Percentiles rank a stretch among this genome's conserved stretches.
These are phyloP conservation scores for Heliopora coerulea DNA, from an alignment of 92 coral and sea anemone genomes.

Conservation along the genomic window DNA sequence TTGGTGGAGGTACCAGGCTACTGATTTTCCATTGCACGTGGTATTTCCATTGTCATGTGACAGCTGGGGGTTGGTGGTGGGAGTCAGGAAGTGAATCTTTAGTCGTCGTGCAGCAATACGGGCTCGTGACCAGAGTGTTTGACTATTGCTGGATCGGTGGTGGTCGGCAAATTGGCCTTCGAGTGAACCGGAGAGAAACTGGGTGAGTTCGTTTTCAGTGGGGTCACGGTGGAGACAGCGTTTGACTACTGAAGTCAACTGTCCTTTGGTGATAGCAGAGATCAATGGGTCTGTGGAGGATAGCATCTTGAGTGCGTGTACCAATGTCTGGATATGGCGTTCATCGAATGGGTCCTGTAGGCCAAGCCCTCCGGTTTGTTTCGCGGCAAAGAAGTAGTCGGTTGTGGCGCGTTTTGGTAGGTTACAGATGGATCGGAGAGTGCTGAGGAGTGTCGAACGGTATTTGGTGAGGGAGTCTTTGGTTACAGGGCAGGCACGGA, in stretches of 20 bases:
- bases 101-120: background rate
- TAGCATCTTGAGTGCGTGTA: slow-evolving; percentile 22
- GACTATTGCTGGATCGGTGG: background rate
- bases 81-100: background rate
- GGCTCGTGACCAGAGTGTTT: slow-evolving; percentile 1
- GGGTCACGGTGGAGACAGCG: slow-evolving; percentile 10
- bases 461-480: too few species aligned
- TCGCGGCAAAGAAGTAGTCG: slow-evolving; percentile 27
- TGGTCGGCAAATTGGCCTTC: slow-evolving; percentile 19
- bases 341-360: slow-evolving; percentile 31
- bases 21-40: too few species aligned
- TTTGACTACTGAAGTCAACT: slow-evolving; percentile 4
- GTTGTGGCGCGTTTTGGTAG: slow-evolving; percentile 16
- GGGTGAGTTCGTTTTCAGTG: background rate
- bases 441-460: slow-evolving; percentile 11
- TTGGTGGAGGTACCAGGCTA: too few species aligned
- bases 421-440: slow-evolving; percentile 23
- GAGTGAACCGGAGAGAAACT: slow-evolving; percentile 17
- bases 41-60: background rate
- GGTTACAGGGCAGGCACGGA: too few species aligned
- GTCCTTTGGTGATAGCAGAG: slow-evolving; percentile 9
- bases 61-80: background rate
- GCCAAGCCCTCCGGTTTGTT: slow-evolving; percentile 18
- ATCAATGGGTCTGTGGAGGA: slow-evolving; percentile 20
- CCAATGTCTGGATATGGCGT: slow-evolving; percentile 14